A percentile compares a stretch with the other conserved stretches of the same genome.
phyloP scores from a whole-genome alignment of 2,113 vertebrate species.

The Chionomys nivalis region DNA sequence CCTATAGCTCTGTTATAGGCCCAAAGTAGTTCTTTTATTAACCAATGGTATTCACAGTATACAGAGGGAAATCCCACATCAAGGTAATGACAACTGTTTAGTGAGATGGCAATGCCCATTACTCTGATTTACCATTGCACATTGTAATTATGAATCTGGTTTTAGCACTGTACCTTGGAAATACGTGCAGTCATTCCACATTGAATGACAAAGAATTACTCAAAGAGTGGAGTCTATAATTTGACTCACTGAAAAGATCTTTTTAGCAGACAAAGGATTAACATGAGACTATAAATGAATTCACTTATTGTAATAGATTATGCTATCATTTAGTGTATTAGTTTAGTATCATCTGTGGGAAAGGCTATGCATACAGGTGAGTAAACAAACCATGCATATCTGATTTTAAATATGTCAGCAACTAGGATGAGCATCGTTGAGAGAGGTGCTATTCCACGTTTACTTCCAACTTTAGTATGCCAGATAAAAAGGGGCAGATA shows the following conservation, averaged over 20 bases:
- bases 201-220: neutral
- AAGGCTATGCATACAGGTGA: neutral
- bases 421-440: neutral
- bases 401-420: neutral
- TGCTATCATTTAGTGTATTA: neutral
- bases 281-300: neutral
- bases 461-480: slow-evolving; percentile 62
- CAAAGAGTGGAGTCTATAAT: neutral
- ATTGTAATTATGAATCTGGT: neutral
- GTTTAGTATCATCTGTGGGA: neutral
- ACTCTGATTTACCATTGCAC: neutral
- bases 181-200: neutral
- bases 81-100: neutral
- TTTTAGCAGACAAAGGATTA: neutral
- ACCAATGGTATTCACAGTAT: too few relatives aligned
- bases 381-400: neutral
- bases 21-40: too few relatives aligned
- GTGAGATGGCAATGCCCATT: neutral
- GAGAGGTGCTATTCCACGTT: slow-evolving; percentile 47
- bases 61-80: too few relatives aligned
- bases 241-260: neutral
- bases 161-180: neutral
- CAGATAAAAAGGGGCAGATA: slow-evolving; percentile 59
- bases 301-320: neutral
- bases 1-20: too few relatives aligned